Percentiles rank a stretch among this genome's conserved stretches.
phyloP scores from a whole-genome alignment of 2,888 invertebrate species.

The Hemistola chrysoprasaria region DNA sequence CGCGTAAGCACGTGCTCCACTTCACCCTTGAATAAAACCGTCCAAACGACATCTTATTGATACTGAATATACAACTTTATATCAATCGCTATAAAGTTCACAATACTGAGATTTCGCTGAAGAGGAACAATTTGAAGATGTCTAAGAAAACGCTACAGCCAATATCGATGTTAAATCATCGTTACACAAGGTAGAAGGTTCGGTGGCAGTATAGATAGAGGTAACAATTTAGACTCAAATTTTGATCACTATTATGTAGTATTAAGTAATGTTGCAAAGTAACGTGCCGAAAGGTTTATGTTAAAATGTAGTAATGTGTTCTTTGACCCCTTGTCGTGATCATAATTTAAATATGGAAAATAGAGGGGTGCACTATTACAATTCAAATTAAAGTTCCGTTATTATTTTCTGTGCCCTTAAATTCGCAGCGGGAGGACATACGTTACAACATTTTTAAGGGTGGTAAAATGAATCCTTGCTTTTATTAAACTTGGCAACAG shows the following conservation, averaged over 20 bases:
- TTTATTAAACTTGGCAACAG: slow-evolving; percentile 10
- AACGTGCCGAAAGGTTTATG: slow-evolving; percentile 68
- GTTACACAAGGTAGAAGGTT: slow-evolving; percentile 56
- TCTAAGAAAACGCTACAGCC: slow-evolving; percentile 38
- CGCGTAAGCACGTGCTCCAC: slow-evolving; percentile 74
- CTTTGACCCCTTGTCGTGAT: slow-evolving; percentile 70
- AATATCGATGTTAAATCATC: slow-evolving; percentile 52
- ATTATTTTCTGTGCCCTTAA: slow-evolving; percentile 60
- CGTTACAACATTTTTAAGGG: slow-evolving; percentile 36
- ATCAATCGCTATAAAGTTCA: slow-evolving; percentile 2
- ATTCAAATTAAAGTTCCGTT: slow-evolving; percentile 68
- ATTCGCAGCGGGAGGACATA: slow-evolving; percentile 46
- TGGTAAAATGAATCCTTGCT: slow-evolving; percentile 29
- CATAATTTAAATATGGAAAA: slow-evolving; percentile 73
- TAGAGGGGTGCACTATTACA: slow-evolving; percentile 65
- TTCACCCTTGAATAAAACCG: slow-evolving; percentile 30
- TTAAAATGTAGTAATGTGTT: slow-evolving; percentile 71
- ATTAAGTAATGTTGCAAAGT: slow-evolving; percentile 57
- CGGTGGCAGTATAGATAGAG: slow-evolving; percentile 39
- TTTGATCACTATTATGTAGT: slow-evolving; percentile 63
- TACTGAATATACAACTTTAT: slow-evolving; percentile 39
- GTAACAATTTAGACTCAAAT: slow-evolving; percentile 46
- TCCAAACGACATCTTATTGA: slow-evolving; percentile 27
- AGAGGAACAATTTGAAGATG: slow-evolving; percentile 43
- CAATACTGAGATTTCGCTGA: slow-evolving; percentile 20